Base-by-base conservation (phyloP, 1,140 invertebrate genomes). In the Mya arenaria region DNA sequence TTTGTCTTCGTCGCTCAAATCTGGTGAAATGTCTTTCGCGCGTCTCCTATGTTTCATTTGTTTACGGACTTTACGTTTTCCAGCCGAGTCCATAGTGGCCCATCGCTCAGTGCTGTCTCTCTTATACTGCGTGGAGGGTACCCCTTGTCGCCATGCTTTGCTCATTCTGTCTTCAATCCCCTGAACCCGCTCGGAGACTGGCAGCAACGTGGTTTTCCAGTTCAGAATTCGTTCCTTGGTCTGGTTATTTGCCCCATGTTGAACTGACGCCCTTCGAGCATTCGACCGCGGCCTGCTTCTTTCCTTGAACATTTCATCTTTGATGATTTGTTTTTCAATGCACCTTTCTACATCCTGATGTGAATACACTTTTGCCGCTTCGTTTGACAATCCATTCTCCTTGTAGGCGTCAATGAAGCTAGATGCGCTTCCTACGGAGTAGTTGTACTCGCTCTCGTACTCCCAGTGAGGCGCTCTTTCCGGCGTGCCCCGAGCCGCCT, bases 381-480 rank as follows among this genome's bases (percentile, higher is more conserved):
- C 63, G 3, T 17, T 3, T 36, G 17, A 10, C 10, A 1, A 5
- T 8, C 15, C 4, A 39, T 37, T 23, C 34, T 28, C 63, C 23
- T 58, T 69, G 30, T 56, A 68, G 1, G 44, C 77, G 39, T 79
- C 77, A 28, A 69, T 79, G n/a, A n/a, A n/a, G 25, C 52, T 69
- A 34, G 15, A 66, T 17, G 55, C 63, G 56, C 77, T 79, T 25
- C 25, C 28, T 41, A 79, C n/a, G 4, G 63, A 66, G 17, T 66
- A 65, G 56, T 66, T 69, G 36, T 69, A 79, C 41, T 79, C 77
- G 41, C 77, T 79, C 25, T 68, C 63, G 34, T 79, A 79, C 19
- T 79, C 77, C 63, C 65, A 79, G 2, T 69, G 28, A n/a, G 39
- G 13, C 28, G n/a, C n/a, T n/a, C n/a, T n/a, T n/a, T n/a, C n/a